These are phyloP conservation scores for Equus przewalskii DNA, from an alignment of 2,113 vertebrate genomes.

Conservation along the genomic window DNA sequence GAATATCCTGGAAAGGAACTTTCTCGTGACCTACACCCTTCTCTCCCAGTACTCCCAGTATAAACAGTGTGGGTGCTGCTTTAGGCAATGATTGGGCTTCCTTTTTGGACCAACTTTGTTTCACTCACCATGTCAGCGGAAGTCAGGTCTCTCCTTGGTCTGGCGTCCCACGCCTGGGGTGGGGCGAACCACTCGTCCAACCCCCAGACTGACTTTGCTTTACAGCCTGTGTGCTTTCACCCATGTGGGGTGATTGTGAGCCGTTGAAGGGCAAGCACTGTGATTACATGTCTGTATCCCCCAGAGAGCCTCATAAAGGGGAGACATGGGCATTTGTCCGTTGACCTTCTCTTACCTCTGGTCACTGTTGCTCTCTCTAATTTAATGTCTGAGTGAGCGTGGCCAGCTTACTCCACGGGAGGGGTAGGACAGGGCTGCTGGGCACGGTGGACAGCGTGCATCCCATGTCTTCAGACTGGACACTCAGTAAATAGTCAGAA, in stretches of 20 bases:
- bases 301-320: background rate
- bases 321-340: background rate
- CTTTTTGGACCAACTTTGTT: background rate
- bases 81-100: background rate
- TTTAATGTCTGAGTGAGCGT: background rate
- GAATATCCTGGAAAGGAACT: background rate
- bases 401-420: background rate
- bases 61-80: background rate
- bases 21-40: background rate
- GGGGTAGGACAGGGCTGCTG: background rate
- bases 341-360: background rate
- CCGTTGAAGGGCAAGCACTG: background rate
- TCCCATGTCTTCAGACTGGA: background rate
- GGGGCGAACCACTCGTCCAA: background rate
- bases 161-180: background rate
- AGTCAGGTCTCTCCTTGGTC: background rate
- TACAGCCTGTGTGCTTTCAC: background rate
- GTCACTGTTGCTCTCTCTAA: background rate
- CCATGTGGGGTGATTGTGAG: background rate
- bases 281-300: background rate
- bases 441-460: accelerated
- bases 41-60: background rate
- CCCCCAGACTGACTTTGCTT: background rate
- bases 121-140: background rate
- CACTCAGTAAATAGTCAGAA: background rate